Conservation (phyloP, 2,888 invertebrate species). For the Candidula unifasciata region DNA sequence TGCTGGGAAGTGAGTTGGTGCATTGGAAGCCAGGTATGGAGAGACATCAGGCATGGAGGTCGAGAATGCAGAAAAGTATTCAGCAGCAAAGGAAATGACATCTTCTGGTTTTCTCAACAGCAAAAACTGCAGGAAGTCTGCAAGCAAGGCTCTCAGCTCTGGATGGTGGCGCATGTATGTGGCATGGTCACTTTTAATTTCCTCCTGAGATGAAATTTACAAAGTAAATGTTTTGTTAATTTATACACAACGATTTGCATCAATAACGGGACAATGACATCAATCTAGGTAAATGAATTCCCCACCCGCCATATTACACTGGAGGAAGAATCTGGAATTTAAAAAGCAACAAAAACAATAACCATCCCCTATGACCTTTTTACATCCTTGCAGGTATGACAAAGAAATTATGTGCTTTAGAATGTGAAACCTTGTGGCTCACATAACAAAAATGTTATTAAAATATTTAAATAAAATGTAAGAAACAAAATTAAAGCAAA, state of each 20-base stretch:
- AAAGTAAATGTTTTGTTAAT: not conserved
- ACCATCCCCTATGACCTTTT: no score
- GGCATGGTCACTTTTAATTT: slow-evolving; percentile 75
- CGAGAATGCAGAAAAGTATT: slow-evolving; percentile 77
- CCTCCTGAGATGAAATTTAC: slow-evolving; percentile 66
- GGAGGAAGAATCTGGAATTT: no score
- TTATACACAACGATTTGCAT: not conserved
- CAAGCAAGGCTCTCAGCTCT: slow-evolving; percentile 75
- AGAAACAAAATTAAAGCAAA: no score
- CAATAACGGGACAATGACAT: no score
- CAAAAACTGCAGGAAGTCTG: slow-evolving; percentile 77
- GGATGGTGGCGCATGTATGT: slow-evolving; percentile 77
- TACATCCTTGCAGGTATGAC: no score
- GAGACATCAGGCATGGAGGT: slow-evolving; percentile 67
- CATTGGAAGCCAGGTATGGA: slow-evolving; percentile 70
- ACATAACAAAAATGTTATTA: no score
- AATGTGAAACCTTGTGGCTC: no score
- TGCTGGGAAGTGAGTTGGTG: slow-evolving; percentile 71
- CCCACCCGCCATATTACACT: no score
- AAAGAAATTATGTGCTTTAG: no score
- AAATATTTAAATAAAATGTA: no score
- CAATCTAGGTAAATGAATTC: no score
- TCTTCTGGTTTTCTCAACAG: slow-evolving; percentile 78
- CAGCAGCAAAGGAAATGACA: slow-evolving; percentile 75
- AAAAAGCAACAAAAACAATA: no score